These are phyloP conservation scores for Teinopalpus imperialis DNA, from an alignment of 2,888 invertebrate genomes.

Conservation along the genomic window DNA sequence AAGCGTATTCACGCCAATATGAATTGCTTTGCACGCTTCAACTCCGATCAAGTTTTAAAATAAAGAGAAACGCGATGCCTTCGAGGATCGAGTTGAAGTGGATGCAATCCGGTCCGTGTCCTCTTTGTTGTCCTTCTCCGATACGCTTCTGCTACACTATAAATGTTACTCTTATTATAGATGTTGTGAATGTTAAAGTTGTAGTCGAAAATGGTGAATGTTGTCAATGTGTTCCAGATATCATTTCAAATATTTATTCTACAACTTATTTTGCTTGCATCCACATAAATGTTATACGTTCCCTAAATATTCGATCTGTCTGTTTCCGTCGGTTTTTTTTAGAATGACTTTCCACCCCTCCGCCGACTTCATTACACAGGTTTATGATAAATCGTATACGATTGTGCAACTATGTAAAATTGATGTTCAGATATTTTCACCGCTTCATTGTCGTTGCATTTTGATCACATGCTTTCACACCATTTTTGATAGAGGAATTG, in stretches of 20 bases:
- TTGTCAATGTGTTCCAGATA: conserved; percentile 40
- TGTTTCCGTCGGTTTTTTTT: conserved; percentile 26
- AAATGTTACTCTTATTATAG: conserved; percentile 47
- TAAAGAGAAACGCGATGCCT: conserved; percentile 8
- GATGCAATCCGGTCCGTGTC: too few relatives aligned
- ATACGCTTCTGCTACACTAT: conserved; percentile 64
- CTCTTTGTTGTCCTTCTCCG: conserved; percentile 51
- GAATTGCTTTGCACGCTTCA: conserved; percentile 58
- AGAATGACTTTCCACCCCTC: conserved; percentile 38
- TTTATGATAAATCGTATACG: conserved; percentile 31
- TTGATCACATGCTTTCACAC: conserved; percentile 59
- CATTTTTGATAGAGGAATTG: conserved; percentile 64
- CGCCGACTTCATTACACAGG: conserved; percentile 19
- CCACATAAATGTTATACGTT: conserved; percentile 16
- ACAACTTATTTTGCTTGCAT: conserved; percentile 50
- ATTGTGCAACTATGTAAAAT: conserved; percentile 67
- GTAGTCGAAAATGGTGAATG: conserved; percentile 66
- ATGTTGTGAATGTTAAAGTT: conserved; percentile 61
- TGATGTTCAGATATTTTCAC: conserved; percentile 57
- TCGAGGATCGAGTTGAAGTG: conserved; percentile 36
- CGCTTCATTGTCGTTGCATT: conserved; percentile 56
- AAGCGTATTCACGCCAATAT: conserved; percentile 58
- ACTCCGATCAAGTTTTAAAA: conserved; percentile 35
- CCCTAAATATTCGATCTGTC: conserved; percentile 14
- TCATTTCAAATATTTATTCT: conserved; percentile 40